phyloP scores from a whole-genome alignment of 2,797 vertebrate genomes.

The Chaetophractus vellerosus region DNA sequence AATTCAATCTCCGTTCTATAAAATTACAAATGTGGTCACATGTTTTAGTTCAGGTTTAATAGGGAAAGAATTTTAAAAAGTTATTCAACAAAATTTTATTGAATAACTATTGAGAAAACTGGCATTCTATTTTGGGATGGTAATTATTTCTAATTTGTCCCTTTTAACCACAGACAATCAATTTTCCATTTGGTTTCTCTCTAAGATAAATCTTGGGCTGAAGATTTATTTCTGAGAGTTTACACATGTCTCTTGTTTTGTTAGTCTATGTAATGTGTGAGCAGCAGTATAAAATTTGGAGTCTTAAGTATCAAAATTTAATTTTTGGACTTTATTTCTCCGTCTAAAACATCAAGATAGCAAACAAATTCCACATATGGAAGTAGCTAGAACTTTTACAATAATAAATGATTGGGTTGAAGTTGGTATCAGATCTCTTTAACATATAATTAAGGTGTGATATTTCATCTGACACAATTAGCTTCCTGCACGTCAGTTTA shows the following conservation, averaged over 20 bases:
- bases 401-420: conserved; percentile 46
- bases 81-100: neutral
- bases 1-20: neutral
- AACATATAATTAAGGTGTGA: conserved; percentile 70
- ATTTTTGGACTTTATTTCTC: neutral
- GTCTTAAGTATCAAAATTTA: neutral
- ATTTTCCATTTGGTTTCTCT: neutral
- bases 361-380: neutral
- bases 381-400: conserved; percentile 46
- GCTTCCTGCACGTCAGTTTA: conserved; percentile 54
- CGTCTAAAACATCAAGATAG: conserved; percentile 16
- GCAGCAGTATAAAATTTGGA: neutral
- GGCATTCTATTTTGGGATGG: neutral
- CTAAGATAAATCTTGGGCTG: neutral
- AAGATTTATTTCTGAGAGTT: neutral
- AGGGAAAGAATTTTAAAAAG: neutral
- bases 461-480: conserved; percentile 74
- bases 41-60: conserved; percentile 13
- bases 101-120: neutral
- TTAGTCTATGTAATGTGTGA: conserved; percentile 25
- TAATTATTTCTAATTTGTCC: conserved; percentile 20
- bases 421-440: conserved; percentile 55
- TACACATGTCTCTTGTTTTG: neutral
- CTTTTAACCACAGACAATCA: neutral
- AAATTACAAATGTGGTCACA: neutral